Base-by-base conservation (phyloP, 30 jellyfish, hydroid and myxozoan species). In the Turritopsis rubra region DNA sequence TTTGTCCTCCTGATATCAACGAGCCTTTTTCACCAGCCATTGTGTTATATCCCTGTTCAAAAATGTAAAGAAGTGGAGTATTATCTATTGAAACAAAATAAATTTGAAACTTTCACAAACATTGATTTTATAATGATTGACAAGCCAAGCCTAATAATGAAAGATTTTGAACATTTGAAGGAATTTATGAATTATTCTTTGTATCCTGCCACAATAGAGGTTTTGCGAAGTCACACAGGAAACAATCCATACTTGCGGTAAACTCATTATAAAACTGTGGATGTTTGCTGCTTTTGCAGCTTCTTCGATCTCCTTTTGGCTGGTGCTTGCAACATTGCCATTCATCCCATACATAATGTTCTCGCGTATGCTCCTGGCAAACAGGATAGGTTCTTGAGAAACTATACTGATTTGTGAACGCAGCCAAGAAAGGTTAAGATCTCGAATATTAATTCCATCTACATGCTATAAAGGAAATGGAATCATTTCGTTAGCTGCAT, bases 301-400 rank as follows among this genome's bases (percentile, higher is more conserved):
- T 7, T 89, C 90, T 81, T 87, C 95, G 52, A 91, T 66, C 72
- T 87, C 93, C 21, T 21, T 66, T 52, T 87, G 96, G 31, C 88
- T 75, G 28, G 87, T 21, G 27, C 16, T 19, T 74, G 65, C 60
- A 27, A 19, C 28, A 29, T 85, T 91, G 22, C 79, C 88, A 13
- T 54, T 83, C 53, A 86, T 86, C 65, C 97, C 97, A 81, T 91
- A 91, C 3, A 89, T 52, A 1, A 91, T 91, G 82, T 91, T 91
- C 18, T 91, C 97, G 65, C 72, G 75, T 52, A 91, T 84, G 90
- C 96, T 91, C 86, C 95, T 70, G 85, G 86, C 89, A 81, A 91
- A 91, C 81, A 91, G 84, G n/a, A 87, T 91, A n/a, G 97, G 97
- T 66, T 91, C 97, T 83, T 91, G 97, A 9, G 97, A 85, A 22